A percentile compares a stretch with the other conserved stretches of the same genome.
These are phyloP conservation scores for Poeciliopsis prolifica DNA, from an alignment of 2,113 vertebrate genomes.

Conservation along the genomic window DNA sequence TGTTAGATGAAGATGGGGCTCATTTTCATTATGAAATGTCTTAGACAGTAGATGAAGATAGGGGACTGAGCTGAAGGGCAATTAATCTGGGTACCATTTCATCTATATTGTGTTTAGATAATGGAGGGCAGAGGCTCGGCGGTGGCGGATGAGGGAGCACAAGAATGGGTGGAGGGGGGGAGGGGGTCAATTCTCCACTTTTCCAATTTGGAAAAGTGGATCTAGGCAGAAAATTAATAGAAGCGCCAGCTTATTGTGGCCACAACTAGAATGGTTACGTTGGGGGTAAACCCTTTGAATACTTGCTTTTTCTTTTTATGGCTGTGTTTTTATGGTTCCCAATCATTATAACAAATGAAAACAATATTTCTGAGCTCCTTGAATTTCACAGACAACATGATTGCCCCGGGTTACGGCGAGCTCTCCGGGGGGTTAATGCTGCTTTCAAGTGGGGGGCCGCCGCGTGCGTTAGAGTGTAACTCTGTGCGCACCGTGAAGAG, in stretches of 20 bases:
- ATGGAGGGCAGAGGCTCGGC: slow-evolving; percentile 56
- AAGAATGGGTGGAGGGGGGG: slow-evolving; percentile 5
- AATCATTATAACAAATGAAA: slow-evolving; percentile 29
- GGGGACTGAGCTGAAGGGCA: slow-evolving; percentile 57
- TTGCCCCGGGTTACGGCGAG: slow-evolving; percentile 52
- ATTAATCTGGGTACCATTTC: slow-evolving; percentile 68
- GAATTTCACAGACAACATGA: slow-evolving; percentile 36
- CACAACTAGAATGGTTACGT: slow-evolving; percentile 7
- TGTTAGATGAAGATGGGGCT: slow-evolving; percentile 47
- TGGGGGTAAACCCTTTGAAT: slow-evolving; percentile 10
- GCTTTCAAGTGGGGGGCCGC: slow-evolving; percentile 40
- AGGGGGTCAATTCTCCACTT: background rate
- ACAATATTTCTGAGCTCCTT: slow-evolving; percentile 32
- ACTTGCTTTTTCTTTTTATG: slow-evolving; percentile 20
- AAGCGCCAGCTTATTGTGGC: slow-evolving; percentile 11
- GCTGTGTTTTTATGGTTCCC: slow-evolving; percentile 18
- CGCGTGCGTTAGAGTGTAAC: slow-evolving; percentile 36
- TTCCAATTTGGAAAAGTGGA: slow-evolving; percentile 52
- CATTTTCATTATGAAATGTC: slow-evolving; percentile 56
- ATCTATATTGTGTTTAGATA: slow-evolving; percentile 65
- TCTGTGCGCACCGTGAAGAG: slow-evolving; percentile 27
- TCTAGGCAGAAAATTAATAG: slow-evolving; percentile 42
- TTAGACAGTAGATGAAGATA: slow-evolving; percentile 60
- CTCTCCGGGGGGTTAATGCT: slow-evolving; percentile 58
- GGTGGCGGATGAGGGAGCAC: slow-evolving; percentile 36